Evolutionary conservation across 1,140 invertebrate species (phyloP), one percentile per base, ranked within the genome.

Genomic region (Eumeta japonica): DNA sequence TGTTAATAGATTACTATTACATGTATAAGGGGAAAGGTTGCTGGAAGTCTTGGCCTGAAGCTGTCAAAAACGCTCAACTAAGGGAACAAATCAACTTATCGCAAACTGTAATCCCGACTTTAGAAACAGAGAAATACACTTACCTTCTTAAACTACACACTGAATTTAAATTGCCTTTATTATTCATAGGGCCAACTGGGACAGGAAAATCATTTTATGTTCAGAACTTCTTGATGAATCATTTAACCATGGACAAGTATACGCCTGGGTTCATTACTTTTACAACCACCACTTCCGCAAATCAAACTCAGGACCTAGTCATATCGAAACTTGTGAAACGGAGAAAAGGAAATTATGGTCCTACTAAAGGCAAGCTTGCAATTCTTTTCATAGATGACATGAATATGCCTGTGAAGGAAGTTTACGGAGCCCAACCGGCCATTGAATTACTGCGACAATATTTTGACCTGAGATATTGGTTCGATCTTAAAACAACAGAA

Each of bases 131-230:
- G 19, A 91, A 91, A 64, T 92, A 84, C 52, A 65, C 80, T 27
- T 78, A 82, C 43, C 70, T 92, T 19, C 55, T 88, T 4, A 80
- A 82, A 52, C 57, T 87, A 41, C 86, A 87, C 47, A 81, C 89
- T 3, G 59, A 81, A 34, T 75, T 83, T 57, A 77, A 79, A 32
- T 81, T 83, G 40, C 83, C 88, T 5, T 76, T 91, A 46, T 64
- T 97, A 9, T 60, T 97, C 14, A 86, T 92, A 10, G 94, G 94
- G 1, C 89, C 90, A 2, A 94, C 93, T 5, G 93, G 93, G 12
- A 96, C 93, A 0, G 93, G 93, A 0, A 97, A 97, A 75, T 93
- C 85, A 47, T 88, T 88, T 47, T 95, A 93, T 53, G 81, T 94
- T 7, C 86, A 92, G 77, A 86, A 95, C 56, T 83, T 89, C 54